These are phyloP conservation scores for Urechis unicinctus DNA, from an alignment of 2,888 invertebrate genomes.

Conservation along the genomic window DNA sequence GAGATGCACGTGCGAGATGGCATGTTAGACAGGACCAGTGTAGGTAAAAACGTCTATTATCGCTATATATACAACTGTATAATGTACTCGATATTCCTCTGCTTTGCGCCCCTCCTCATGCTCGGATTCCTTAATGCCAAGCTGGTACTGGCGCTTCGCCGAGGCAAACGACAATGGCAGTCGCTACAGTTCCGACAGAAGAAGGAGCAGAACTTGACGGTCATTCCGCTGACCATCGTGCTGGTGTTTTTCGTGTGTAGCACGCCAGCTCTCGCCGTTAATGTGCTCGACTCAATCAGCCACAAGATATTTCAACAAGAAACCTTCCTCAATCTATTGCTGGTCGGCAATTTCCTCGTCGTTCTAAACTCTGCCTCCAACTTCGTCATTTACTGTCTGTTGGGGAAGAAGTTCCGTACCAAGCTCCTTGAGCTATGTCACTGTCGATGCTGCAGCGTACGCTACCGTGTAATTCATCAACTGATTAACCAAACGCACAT, in stretches of 20 bases:
- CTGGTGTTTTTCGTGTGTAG: constrained; percentile 26
- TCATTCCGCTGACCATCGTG: constrained; percentile 27
- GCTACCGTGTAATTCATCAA: background rate
- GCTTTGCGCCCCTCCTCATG: constrained; percentile 22
- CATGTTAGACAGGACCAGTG: constrained; percentile 14
- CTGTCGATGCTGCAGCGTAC: constrained; percentile 2
- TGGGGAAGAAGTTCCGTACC: constrained; percentile 22
- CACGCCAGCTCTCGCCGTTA: constrained; percentile 24
- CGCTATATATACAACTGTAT: constrained; percentile 23
- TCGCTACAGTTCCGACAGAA: constrained; percentile 20
- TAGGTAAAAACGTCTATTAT: constrained; percentile 20
- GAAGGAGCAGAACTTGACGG: constrained; percentile 26
- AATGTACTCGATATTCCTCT: constrained; percentile 24
- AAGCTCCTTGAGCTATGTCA: constrained; percentile 15
- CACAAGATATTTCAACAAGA: constrained; percentile 1
- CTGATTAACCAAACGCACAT: background rate
- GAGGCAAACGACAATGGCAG: constrained; percentile 23
- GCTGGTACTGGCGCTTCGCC: constrained; percentile 21
- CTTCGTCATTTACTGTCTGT: constrained; percentile 26
- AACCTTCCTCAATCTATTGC: constrained; percentile 11
- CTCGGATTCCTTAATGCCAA: constrained; percentile 24
- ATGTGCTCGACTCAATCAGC: constrained; percentile 20
- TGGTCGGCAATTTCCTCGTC: constrained; percentile 23
- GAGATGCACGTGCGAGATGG: constrained; percentile 13
- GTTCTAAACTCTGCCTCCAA: constrained; percentile 24